Evolutionary conservation across 1,140 invertebrate species (phyloP), one percentile per base, ranked within the genome.

Genomic region (Zaprionus africanus): DNA sequence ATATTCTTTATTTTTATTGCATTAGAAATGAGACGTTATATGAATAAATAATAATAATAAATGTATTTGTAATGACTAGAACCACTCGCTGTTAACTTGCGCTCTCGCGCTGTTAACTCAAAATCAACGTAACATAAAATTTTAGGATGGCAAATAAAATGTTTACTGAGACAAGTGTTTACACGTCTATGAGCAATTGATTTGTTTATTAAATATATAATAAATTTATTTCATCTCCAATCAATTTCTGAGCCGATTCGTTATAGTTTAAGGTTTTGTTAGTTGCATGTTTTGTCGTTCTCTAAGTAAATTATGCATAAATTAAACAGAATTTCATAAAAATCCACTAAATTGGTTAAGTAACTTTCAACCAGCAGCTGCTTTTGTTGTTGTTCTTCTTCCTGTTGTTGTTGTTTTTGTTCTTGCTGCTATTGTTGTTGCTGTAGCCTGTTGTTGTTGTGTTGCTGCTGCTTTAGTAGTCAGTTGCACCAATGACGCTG

Each of bases 401-500:
- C 34, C 65, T 79, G 62, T 43, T 76, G 66, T 75, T 70, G 64
- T 58, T 88, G 78, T 68, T 81, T 49, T 67, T 70, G 60, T 64
- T 79, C 64, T 49, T 81, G 26, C 15, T 51, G 46, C 19, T 49
- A 22, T 54, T 68, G 76, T 41, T 57, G 63, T 70, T 73, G 67
- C 54, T 65, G 54, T 46, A 46, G 41, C 67, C 34, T 64, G 31
- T 38, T 46, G 24, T 13, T 72, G 64, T 38, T 59, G 51, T 43
- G 62, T 41, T 73, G 63, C 66, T 79, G 66, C 34, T 69, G 62
- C 59, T 82, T 72, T 95, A 96, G 92, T 96, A 96, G 82, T 96
- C 95, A 68, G 95, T 95, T 93, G 97, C 95, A 73, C 96, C 96
- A 87, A 97, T 94, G 68, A 98, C 97, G 93, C 96, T 96, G 94